Evolutionary conservation across 2,113 vertebrate species (phyloP), one percentile per base, ranked within the genome.

Genomic region (Pedetes capensis): DNA sequence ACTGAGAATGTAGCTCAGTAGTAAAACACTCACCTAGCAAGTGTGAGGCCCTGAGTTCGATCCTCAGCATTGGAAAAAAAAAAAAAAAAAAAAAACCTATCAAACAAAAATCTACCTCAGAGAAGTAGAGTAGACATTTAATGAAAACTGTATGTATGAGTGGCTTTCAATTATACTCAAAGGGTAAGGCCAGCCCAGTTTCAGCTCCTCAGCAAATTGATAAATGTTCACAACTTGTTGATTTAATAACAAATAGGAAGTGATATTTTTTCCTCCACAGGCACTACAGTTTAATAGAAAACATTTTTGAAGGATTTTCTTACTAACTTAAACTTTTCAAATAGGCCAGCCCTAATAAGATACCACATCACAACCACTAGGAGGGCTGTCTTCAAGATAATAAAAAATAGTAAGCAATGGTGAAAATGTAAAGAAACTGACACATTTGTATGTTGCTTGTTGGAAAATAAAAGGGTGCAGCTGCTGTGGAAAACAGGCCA

Each of bases 281-380:
- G 16, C 42, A 42, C 51, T 76, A 11, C 13, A 74, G 6, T 29
- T 94, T 92, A 87, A 55, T 37, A 32, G 16, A 63, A 87, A 10
- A 51, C 12, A 79, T 79, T 86, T 83, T 2, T 37, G 8, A 79
- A 82, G 22, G 14, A 2, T 39, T 71, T 69, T 81, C 44, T 80
- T 71, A 37, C 61, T 72, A 53, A 59, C 44, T 55, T 63, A 55
- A 95, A 69, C 59, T 27, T 53, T 81, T 71, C 23, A 27, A 91
- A 49, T 39, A 88, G 22, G 34, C 80, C 64, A 84, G 82, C 44
- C 11, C 68, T 34, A 79, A 5, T 44, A 51, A 61, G 37, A 23
- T 42, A 29, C 10, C 20, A 76, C 23, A 80, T 87, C 39, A 34
- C 0, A 53, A 5, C 23, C 12, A 34, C 42, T 80, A 42, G 5